Evolutionary conservation across 1,140 invertebrate genomes (phyloP).

Genomic region (Drosophila pectinifera): DNA sequence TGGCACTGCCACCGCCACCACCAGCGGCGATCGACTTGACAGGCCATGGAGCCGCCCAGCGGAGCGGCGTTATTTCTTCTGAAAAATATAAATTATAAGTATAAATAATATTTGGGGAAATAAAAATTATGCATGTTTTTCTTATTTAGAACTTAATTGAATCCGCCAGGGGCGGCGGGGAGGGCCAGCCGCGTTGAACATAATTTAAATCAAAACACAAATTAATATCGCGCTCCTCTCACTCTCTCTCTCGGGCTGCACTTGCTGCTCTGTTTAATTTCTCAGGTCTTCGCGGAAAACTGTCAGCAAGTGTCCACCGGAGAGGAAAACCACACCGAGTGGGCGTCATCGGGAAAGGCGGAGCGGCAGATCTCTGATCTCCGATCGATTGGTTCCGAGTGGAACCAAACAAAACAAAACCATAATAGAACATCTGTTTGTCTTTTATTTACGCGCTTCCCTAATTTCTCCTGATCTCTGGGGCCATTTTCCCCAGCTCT

Average conservation of each 20-base stretch:
- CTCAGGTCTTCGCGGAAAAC: conserved; percentile 26
- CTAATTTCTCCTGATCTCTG: conserved; percentile 25
- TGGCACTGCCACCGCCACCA: conserved; percentile 66
- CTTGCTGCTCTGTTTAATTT: conserved; percentile 43
- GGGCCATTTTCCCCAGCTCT: conserved; percentile 15
- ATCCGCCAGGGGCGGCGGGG: conserved; percentile 17
- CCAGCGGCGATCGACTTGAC: conserved; percentile 62
- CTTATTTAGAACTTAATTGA: conserved; percentile 70
- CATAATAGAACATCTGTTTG: conserved; percentile 54
- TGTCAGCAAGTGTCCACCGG: conserved; percentile 32
- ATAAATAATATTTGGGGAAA: conserved; percentile 65
- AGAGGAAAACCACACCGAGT: conserved; percentile 8
- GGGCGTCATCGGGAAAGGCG: conserved; percentile 11
- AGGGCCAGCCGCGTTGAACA: conserved; percentile 57
- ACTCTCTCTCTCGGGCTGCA: conserved; percentile 14
- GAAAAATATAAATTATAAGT: conserved; percentile 73
- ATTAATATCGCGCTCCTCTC: conserved; percentile 52
- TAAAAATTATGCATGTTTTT: conserved; percentile 67
- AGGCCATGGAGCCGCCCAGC: conserved; percentile 73
- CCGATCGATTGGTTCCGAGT: conserved; percentile 36
- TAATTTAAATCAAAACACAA: conserved; percentile 76
- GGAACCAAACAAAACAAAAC: conserved; percentile 43
- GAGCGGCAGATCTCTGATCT: conserved; percentile 14
- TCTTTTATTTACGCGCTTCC: conserved; percentile 45
- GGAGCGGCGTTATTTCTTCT: conserved; percentile 55